phyloP scores from a whole-genome alignment of 1,140 invertebrate species.

The Doryteuthis pealeii region DNA sequence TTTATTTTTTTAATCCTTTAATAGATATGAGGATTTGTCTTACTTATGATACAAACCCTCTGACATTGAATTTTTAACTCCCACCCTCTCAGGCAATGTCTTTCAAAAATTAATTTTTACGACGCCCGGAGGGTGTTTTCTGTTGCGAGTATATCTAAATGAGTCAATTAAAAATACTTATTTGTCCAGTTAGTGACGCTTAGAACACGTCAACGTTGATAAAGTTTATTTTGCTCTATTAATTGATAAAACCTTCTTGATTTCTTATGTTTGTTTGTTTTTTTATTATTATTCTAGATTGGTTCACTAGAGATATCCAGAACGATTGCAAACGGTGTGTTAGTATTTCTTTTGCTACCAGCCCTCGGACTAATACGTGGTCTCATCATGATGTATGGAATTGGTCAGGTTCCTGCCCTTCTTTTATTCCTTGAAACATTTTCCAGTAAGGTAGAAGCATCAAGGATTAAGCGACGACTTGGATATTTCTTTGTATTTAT shows the following conservation, averaged over 20 bases:
- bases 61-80: no score
- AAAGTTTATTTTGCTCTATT: no score
- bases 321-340: constrained; percentile 44
- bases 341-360: constrained; percentile 52
- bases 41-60: no score
- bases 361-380: constrained; percentile 50
- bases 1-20: no score
- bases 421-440: constrained; percentile 46
- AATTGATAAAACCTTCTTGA: not conserved
- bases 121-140: no score
- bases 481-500: not conserved
- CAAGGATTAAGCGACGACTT: constrained; percentile 25
- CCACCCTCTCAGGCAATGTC: no score
- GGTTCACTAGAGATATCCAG: constrained; percentile 46
- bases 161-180: no score
- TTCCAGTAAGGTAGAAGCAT: constrained; percentile 23
- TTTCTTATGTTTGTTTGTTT: not conserved
- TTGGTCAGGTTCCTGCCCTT: constrained; percentile 50
- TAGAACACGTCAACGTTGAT: no score
- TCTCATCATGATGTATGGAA: constrained; percentile 43
- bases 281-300: constrained; percentile 35
- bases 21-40: no score
- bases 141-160: no score
- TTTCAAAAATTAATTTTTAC: no score
- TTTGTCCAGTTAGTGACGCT: no score